Evolutionary conservation across 2,113 vertebrate genomes (phyloP), one percentile per base, ranked within the genome.

Genomic region (Phaethon lepturus): DNA sequence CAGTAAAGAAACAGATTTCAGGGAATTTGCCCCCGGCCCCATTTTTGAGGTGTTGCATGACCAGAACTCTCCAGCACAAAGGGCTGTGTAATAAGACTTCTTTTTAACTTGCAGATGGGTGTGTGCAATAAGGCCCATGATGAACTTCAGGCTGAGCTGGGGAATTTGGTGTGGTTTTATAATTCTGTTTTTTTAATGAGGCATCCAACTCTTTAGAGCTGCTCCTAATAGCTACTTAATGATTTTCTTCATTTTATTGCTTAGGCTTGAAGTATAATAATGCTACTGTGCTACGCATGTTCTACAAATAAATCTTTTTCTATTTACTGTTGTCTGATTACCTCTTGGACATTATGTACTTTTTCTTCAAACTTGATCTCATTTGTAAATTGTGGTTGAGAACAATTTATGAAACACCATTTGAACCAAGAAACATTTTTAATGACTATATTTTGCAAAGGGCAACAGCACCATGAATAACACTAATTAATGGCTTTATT

Each of bases 401-500:
- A 93, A 97, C 75, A 76, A 95, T 83, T 96, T 91, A 92, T 92
- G 91, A 92, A 96, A 81, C 50, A 40, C n/a, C 38, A 63, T 94
- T 96, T 95, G 87, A 95, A 95, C 38, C 59, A 83, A 92, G 50
- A 90, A 92, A 45, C 7, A 72, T 95, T 96, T 95, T 92, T 93
- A 97, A 95, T 87, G 52, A 86, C 69, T 72, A 53, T 84, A 63
- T 89, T 92, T 93, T 88, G 45, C 40, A 96, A 96, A 97, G 63
- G 71, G 66, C 74, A 97, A 66, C 67, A 91, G 35, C 28, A 92
- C 24, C 53, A 86, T 0, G 0, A 96, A 94, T 78, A 96, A 73
- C 63, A 86, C n/a, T 95, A 95, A 97, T 93, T 91, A 95, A 94
- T 76, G 86, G 69, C 38, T 85, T 64, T 74, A 82, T 95, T 95